Percentiles rank a stretch among this genome's conserved stretches.
These are phyloP conservation scores for Pelecanoides urinatrix DNA, from an alignment of 2,113 vertebrate genomes.

Conservation along the genomic window DNA sequence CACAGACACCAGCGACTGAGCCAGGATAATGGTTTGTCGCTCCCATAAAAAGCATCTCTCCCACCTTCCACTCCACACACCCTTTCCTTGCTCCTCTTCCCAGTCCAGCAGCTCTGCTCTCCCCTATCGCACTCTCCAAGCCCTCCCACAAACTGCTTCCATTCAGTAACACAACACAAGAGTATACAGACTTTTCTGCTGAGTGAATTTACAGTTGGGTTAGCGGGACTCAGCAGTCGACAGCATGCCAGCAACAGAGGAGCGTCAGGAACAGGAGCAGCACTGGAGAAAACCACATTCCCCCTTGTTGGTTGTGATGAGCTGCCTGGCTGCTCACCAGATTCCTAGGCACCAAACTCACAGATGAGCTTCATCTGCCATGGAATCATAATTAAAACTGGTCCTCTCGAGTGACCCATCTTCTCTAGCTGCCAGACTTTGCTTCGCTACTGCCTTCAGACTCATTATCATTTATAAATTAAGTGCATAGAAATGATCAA, in stretches of 20 bases:
- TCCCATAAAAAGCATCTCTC: not conserved
- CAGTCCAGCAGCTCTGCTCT: not conserved
- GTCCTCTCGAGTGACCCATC: not conserved
- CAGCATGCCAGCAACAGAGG: not conserved
- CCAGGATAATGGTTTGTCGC: not conserved
- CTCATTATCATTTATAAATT: not conserved
- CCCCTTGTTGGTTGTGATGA: not conserved
- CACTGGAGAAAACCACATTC: not conserved
- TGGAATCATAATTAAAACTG: not conserved
- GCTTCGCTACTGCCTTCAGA: not conserved
- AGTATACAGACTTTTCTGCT: not conserved
- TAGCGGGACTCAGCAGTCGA: fast-evolving
- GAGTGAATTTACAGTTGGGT: not conserved
- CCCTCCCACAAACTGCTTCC: not conserved
- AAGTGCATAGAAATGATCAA: fast-evolving
- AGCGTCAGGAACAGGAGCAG: not conserved
- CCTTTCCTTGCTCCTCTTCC: not conserved
- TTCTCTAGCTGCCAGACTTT: not conserved
- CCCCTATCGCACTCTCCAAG: not conserved
- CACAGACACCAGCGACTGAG: not conserved
- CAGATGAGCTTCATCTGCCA: not conserved
- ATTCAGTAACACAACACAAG: not conserved
- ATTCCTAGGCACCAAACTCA: not conserved
- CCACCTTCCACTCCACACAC: not conserved
- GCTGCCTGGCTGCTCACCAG: not conserved